Conservation (phyloP, 2,888 invertebrate genomes). For the Perithous albicinctus region DNA sequence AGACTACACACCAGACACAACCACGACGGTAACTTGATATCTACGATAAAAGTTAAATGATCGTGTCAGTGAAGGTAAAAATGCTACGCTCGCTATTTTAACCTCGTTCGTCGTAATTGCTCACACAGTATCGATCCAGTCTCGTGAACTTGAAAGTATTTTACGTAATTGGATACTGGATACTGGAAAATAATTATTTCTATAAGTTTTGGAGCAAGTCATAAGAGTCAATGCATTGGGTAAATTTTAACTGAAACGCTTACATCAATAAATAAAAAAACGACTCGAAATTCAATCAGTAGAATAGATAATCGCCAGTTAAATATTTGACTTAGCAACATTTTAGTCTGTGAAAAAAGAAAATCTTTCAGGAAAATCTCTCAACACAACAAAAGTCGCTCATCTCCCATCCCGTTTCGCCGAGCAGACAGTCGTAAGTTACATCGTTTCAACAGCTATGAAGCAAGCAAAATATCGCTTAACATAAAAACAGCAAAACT, state of each 20-base stretch:
- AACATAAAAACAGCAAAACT: neutral
- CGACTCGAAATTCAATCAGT: too few species aligned
- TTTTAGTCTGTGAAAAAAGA: too few species aligned
- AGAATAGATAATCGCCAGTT: too few species aligned
- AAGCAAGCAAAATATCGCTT: neutral
- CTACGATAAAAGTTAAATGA: slow-evolving; percentile 59
- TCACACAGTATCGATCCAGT: neutral
- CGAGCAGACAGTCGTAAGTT: neutral
- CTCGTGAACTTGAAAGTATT: neutral
- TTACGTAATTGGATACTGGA: neutral
- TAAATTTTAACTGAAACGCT: too few species aligned
- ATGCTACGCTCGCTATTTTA: slow-evolving; percentile 30
- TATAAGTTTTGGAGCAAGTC: too few species aligned
- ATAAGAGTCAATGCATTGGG: too few species aligned
- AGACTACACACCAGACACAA: slow-evolving; percentile 7
- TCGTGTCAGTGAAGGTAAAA: slow-evolving; percentile 10
- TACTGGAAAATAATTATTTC: neutral
- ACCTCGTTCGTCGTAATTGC: slow-evolving; percentile 39
- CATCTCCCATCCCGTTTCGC: neutral
- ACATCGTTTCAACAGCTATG: neutral
- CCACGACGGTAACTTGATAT: slow-evolving; percentile 22
- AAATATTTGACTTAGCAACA: too few species aligned
- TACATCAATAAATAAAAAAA: too few species aligned
- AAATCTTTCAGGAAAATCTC: too few species aligned
- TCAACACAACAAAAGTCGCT: neutral